Base-by-base conservation (phyloP, 2,113 vertebrate species). In the Sceloporus undulatus region DNA sequence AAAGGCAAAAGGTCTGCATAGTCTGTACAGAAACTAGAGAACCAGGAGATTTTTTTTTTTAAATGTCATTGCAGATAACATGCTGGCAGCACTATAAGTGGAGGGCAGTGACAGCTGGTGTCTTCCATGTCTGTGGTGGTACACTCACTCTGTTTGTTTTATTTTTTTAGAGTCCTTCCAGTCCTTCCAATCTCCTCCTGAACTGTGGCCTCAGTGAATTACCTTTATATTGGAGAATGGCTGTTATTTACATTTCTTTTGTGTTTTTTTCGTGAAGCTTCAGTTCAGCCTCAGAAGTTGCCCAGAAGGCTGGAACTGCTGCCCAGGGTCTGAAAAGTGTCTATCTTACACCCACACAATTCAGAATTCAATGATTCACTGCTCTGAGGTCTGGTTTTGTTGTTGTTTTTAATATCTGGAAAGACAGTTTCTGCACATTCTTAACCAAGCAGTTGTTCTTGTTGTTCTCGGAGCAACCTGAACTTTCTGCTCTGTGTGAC, bases 201-300 rank as follows among this genome's bases (percentile, higher is more conserved):
- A 42, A 59, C 76, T 85, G 84, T 19, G 84, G 84, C 68, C 87
- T 82, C 90, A 86, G 85, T 88, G 90, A 89, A 91, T 85, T 19
- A n/a, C 86, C 86, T 91, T 81, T 56, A 78, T 91, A 94, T 85
- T 42, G 68, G 84, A 91, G 88, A 89, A 89, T 83, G 79, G 85
- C 48, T 0, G 0, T 84, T 2, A 4, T 76, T 68, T 66, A 90
- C 18, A 92, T 92, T 93, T 91, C 78, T 91, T 34, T 90, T 90
- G 94, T 74, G 91, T 91, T 92, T 84, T 42, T 75, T 89, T 92
- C 79, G 1, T 0, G 88, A 83, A 91, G 77, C 25, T 66, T 56
- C 48, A 88, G 85, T 65, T 91, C 76, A 38, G 52, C 77, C 87
- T 0, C 0, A 66, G 84, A 21, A 84, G 66, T 29, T n/a, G 42